Conservation (phyloP, 2,113 vertebrate species). For the Sciurus niger region DNA sequence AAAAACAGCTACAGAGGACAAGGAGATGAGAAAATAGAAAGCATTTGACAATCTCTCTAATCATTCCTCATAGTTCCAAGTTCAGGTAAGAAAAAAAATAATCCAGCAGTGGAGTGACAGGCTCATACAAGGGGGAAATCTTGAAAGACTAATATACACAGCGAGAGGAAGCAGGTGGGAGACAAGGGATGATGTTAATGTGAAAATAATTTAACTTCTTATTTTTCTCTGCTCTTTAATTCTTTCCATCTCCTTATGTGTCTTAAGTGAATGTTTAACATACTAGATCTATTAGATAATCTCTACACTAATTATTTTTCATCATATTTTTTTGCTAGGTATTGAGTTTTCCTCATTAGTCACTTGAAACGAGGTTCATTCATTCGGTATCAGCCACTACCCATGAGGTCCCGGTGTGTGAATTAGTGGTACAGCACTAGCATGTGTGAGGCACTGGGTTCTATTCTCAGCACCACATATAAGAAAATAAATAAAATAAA, state of each 20-base stretch:
- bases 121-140: background rate
- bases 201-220: background rate
- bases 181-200: background rate
- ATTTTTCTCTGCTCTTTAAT: constrained; percentile 19
- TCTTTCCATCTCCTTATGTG: background rate
- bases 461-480: no score
- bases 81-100: background rate
- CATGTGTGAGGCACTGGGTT: no score
- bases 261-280: background rate
- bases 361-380: constrained; percentile 1
- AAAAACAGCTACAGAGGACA: constrained; percentile 43
- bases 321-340: background rate
- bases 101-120: background rate
- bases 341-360: constrained; percentile 3
- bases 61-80: background rate
- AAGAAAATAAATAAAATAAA: no score
- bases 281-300: background rate
- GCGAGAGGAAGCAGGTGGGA: background rate
- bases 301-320: background rate
- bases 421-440: background rate
- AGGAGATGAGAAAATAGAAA: background rate
- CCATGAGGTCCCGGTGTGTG: background rate
- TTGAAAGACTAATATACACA: background rate
- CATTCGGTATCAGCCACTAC: background rate
- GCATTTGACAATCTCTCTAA: background rate